Conservation (phyloP, 2,888 invertebrate genomes). For the Tenthredo distinguenda region DNA sequence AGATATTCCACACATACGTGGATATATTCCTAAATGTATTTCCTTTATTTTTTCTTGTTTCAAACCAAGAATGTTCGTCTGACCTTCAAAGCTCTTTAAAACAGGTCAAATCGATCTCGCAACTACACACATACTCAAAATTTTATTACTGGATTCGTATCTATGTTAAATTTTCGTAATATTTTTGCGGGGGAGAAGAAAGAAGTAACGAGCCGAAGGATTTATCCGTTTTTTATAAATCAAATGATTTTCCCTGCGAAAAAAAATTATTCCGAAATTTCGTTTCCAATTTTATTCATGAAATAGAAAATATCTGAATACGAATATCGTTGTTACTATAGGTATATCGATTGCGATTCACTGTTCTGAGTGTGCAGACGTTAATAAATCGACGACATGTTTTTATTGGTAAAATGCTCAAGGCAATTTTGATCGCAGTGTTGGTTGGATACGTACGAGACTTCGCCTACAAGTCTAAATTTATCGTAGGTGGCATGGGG, state of each 20-base stretch:
- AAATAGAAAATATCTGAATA: not conserved
- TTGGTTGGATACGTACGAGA: not conserved
- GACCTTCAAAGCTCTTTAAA: constrained; percentile 23
- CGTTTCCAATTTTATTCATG: not conserved
- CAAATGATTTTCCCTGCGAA: not conserved
- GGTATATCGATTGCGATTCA: not conserved
- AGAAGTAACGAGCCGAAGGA: not conserved
- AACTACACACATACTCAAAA: not conserved
- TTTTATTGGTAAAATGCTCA: not conserved
- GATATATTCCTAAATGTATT: not conserved
- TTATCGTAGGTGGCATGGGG: not conserved
- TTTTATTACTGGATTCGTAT: not conserved
- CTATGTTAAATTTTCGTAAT: not conserved
- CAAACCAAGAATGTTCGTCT: constrained; percentile 12
- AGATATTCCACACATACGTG: not conserved
- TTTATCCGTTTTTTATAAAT: not conserved
- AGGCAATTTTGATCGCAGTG: not conserved
- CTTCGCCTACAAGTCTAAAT: not conserved
- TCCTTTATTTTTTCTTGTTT: not conserved
- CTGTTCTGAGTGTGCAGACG: not conserved
- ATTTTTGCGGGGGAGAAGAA: not conserved
- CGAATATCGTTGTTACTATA: not conserved
- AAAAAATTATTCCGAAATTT: not conserved
- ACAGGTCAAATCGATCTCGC: constrained; percentile 15
- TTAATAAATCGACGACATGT: not conserved